A percentile compares a stretch with the other conserved stretches of the same genome.
phyloP scores from a whole-genome alignment of 1,140 invertebrate species.

The Drosophila trapezifrons region DNA sequence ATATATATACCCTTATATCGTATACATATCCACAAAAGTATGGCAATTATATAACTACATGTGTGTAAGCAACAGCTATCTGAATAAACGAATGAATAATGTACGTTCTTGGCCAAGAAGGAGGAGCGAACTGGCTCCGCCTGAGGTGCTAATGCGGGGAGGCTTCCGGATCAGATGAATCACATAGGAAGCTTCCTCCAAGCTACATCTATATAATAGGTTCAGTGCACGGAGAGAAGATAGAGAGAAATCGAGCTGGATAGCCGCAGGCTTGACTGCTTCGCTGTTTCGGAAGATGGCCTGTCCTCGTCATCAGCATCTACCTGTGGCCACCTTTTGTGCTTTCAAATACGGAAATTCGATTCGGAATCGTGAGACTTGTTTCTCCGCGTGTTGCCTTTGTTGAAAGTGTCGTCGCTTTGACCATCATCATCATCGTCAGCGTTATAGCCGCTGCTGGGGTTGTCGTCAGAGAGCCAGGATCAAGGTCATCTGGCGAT shows the following conservation, averaged over 20 bases:
- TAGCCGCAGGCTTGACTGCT: too few relatives aligned
- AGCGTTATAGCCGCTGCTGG: conserved; percentile 10
- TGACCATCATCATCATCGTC: conserved; percentile 11
- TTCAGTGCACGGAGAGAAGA: too few relatives aligned
- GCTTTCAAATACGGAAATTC: background rate
- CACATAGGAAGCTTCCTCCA: too few relatives aligned
- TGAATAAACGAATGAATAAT: conserved; percentile 12
- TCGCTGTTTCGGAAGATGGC: too few relatives aligned
- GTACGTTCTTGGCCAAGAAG: background rate
- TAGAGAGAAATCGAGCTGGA: too few relatives aligned
- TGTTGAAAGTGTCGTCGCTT: background rate
- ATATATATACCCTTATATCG: conserved; percentile 6
- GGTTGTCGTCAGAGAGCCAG: conserved; percentile 56
- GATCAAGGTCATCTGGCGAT: conserved; percentile 72
- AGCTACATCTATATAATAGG: too few relatives aligned
- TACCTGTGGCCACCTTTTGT: too few relatives aligned
- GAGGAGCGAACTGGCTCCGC: too few relatives aligned
- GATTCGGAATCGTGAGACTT: background rate
- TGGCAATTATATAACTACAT: conserved; percentile 23
- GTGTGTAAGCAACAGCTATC: background rate
- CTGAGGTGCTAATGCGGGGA: background rate
- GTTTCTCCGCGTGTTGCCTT: conserved; percentile 7
- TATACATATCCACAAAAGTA: conserved; percentile 18
- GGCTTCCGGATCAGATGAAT: too few relatives aligned
- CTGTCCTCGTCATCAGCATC: too few relatives aligned